phyloP scores from a whole-genome alignment of 2,113 vertebrate species.

The Alexandromys fortis region DNA sequence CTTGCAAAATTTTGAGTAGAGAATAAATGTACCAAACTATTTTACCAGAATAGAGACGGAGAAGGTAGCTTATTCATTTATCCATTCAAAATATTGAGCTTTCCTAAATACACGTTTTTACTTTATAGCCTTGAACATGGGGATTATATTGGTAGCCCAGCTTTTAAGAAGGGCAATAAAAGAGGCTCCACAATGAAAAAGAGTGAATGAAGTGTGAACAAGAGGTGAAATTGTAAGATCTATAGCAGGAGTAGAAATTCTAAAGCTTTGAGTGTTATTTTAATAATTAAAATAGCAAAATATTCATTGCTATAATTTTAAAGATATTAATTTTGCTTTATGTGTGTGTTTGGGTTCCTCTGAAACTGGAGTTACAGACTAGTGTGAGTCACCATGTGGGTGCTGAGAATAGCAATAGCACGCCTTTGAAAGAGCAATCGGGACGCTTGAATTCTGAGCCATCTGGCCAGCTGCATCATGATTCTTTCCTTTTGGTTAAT shows the following conservation, averaged over 20 bases:
- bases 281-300: constrained; percentile 23
- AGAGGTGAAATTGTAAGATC: not conserved
- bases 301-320: not conserved
- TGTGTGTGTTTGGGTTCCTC: not conserved
- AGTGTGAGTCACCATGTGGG: not conserved
- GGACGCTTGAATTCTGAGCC: not conserved
- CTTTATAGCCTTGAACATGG: not conserved
- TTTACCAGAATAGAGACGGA: not conserved
- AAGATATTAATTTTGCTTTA: not conserved
- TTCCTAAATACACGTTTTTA: not conserved
- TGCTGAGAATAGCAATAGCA: not conserved
- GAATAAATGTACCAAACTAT: not conserved
- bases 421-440: not conserved
- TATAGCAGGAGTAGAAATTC: not conserved
- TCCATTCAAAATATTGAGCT: constrained; percentile 38
- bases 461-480: not conserved
- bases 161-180: constrained; percentile 47
- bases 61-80: constrained; percentile 13
- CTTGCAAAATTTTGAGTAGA: constrained; percentile 41
- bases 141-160: constrained; percentile 7
- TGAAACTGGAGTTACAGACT: not conserved
- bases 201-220: constrained; percentile 13
- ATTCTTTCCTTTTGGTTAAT: constrained; percentile 28
- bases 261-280: not conserved
- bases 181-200: constrained; percentile 49